Evolutionary conservation across 2,888 invertebrate genomes (phyloP).

Genomic region (Deilephila porcellus): DNA sequence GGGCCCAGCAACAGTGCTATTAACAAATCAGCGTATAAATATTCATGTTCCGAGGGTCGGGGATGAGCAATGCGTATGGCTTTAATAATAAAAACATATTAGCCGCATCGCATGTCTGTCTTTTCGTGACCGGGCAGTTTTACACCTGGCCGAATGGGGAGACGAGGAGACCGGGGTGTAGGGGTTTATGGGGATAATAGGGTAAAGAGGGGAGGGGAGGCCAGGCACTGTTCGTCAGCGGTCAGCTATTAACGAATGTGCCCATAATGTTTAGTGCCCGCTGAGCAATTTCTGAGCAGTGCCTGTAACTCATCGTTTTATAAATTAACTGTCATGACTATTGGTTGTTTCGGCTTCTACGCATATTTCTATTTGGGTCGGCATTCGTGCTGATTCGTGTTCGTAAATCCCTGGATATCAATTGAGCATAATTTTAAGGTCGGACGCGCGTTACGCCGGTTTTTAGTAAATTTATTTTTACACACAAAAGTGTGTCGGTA

Average conservation of each 20-base stretch:
- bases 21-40: conserved; percentile 81
- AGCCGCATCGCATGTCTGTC: conserved; percentile 82
- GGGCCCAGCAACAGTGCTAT: conserved; percentile 47
- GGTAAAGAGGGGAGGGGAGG: conserved; percentile 62
- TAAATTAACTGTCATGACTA: conserved; percentile 69
- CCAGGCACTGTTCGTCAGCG: conserved; percentile 78
- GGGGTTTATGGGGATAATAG: conserved; percentile 64
- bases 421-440: conserved; percentile 22
- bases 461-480: conserved; percentile 1
- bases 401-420: conserved; percentile 16
- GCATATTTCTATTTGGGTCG: not conserved
- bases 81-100: conserved; percentile 84
- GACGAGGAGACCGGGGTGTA: conserved; percentile 56
- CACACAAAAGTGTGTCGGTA: conserved; percentile 31
- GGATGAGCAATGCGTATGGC: conserved; percentile 73
- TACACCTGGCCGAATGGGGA: conserved; percentile 79
- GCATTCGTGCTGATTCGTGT: not conserved
- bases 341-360: conserved; percentile 35
- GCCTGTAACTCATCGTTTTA: conserved; percentile 74
- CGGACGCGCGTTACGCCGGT: conserved; percentile 19
- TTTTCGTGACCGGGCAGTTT: conserved; percentile 83
- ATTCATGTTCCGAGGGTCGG: conserved; percentile 64
- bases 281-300: conserved; percentile 74
- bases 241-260: conserved; percentile 82
- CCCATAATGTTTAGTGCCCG: conserved; percentile 79